Evolutionary conservation across 2,113 vertebrate genomes (phyloP), one percentile per base, ranked within the genome.

Genomic region (Puntigrus tetrazona): DNA sequence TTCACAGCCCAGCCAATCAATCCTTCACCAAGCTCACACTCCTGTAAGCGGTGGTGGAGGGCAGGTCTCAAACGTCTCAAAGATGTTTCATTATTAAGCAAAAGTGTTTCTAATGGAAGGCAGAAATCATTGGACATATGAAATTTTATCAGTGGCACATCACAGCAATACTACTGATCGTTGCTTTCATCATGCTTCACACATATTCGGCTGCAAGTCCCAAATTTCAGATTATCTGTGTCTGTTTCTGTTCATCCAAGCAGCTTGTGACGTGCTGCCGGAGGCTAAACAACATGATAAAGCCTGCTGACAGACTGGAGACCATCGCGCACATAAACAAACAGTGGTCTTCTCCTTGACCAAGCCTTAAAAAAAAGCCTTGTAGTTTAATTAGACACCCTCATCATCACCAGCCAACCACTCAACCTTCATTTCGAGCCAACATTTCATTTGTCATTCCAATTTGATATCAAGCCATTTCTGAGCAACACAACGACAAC

Each of bases 281-380:
- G 92, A 87, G 91, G 89, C 59, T 89, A 86, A 92, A 85, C 92
- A 91, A 89, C 90, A 74, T 86, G 92, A 91, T 52, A 67, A 31
- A 90, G 85, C 36, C 47, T 61, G 73, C 50, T 55, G 31, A 14
- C 85, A 83, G 74, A 36, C 57, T 45, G 18, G 67, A 85, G 78
- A 88, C 34, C 36, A 83, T 57, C 80, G 74, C 25, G 38, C 55
- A 18, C 38, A 41, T 20, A 52, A 41, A 76, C 52, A 76, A 78
- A 72, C 38, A 84, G 67, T 84, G 70, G 72, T 65, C 63, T 63
- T 59, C 55, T 86, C 41, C 55, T 61, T 79, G 61, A 72, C 83
- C 36, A 81, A 75, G 73, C 75, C 78, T 74, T 34, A 57, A 14
- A 70, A 82, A 87, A 88, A 86, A 82, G 63, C 84, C 83, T 86